phyloP scores from a whole-genome alignment of 2,113 vertebrate genomes.

The Hippocampus comes region DNA sequence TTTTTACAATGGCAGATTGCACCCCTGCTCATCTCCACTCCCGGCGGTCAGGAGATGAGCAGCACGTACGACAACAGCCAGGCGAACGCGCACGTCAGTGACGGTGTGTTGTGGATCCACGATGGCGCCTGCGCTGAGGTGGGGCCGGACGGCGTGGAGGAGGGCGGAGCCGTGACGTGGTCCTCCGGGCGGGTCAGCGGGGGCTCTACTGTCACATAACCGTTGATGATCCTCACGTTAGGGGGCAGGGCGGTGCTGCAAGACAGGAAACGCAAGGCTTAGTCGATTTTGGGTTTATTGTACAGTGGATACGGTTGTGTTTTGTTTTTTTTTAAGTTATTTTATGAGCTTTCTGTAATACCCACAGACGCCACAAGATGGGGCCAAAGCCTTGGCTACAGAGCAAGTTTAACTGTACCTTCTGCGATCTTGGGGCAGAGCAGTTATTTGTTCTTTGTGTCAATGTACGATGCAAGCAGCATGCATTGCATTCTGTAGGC shows the following conservation, averaged over 20 bases:
- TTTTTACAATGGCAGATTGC: slow-evolving; percentile 23
- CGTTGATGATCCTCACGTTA: slow-evolving; percentile 79
- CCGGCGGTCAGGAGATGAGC: slow-evolving; percentile 81
- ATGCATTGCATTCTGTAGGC: no score
- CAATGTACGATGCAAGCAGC: no score
- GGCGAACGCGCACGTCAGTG: slow-evolving; percentile 57
- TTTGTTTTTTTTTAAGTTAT: neutral
- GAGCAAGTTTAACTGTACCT: no score
- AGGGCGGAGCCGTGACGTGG: slow-evolving; percentile 1
- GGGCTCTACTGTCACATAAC: slow-evolving; percentile 81
- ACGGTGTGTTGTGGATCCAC: slow-evolving; percentile 10
- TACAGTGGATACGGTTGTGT: neutral
- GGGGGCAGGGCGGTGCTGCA: slow-evolving; percentile 80
- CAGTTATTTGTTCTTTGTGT: no score
- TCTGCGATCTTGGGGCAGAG: no score
- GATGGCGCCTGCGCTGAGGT: slow-evolving; percentile 46
- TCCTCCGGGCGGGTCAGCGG: slow-evolving; percentile 59
- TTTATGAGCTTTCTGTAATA: neutral
- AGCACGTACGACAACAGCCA: slow-evolving; percentile 66
- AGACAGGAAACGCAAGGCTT: slow-evolving; percentile 8
- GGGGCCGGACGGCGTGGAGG: slow-evolving; percentile 50
- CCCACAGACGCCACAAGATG: neutral
- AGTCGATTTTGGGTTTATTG: neutral
- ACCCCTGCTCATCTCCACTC: no score
- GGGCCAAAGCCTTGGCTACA: neutral